These are phyloP conservation scores for Rhinopomastus cyanomelas DNA, from an alignment of 2,113 vertebrate genomes.

Conservation along the genomic window DNA sequence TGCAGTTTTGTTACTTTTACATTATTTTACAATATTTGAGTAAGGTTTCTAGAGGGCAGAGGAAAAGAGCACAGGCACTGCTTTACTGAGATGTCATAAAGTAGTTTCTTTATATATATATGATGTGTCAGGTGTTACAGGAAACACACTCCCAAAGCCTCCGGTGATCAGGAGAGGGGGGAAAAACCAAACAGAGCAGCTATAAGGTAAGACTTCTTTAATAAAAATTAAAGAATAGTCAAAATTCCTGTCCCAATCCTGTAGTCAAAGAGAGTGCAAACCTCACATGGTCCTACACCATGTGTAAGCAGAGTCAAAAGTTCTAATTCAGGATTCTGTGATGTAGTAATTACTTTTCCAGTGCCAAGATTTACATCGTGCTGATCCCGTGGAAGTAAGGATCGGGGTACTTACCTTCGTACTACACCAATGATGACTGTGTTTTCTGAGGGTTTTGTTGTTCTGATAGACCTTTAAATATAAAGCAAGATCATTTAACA, in stretches of 20 bases:
- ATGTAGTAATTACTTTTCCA: not conserved
- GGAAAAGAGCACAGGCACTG: not conserved
- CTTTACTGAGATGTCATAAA: not conserved
- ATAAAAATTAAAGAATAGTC: not conserved
- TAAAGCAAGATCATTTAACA: conserved; percentile 32
- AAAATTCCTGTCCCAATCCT: not conserved
- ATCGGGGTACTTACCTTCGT: conserved; percentile 81
- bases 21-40: not conserved
- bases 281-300: not conserved
- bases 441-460: conserved; percentile 89
- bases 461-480: conserved; percentile 90
- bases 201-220: not conserved
- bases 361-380: not conserved
- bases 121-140: not conserved
- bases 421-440: conserved; percentile 94
- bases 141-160: not conserved
- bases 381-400: not conserved
- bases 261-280: not conserved
- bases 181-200: not conserved
- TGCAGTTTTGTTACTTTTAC: not conserved
- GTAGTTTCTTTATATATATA: not conserved
- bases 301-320: not conserved
- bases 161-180: not conserved
- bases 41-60: not conserved
- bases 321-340: not conserved